A percentile compares a stretch with the other conserved stretches of the same genome.
Evolutionary conservation across 2,888 invertebrate species (phyloP).

Genomic region (Rugalucina vietnamica): DNA sequence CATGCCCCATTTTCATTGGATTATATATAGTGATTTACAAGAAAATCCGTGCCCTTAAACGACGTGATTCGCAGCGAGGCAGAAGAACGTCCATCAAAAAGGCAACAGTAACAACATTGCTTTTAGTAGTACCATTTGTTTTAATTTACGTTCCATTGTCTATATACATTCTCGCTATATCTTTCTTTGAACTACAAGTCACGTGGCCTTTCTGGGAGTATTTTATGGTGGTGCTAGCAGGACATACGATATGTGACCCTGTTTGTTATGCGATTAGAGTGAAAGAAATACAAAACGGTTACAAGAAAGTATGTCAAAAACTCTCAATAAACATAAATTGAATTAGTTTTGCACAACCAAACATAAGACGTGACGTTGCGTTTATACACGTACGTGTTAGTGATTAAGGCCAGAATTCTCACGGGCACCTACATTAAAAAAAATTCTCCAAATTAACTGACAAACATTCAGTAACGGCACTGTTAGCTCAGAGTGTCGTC

Average conservation of each 20-base stretch:
- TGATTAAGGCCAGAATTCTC: too few relatives aligned
- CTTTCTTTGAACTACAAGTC: background rate
- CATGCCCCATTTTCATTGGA: background rate
- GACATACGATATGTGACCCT: background rate
- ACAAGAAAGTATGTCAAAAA: background rate
- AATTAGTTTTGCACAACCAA: too few relatives aligned
- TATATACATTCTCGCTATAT: background rate
- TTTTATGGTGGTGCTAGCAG: constrained; percentile 9
- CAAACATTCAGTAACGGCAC: too few relatives aligned
- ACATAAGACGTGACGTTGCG: too few relatives aligned
- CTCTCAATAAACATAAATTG: too few relatives aligned
- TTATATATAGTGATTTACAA: background rate
- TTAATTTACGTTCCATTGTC: background rate
- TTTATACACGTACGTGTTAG: too few relatives aligned
- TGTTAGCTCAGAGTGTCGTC: too few relatives aligned
- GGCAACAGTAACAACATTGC: background rate
- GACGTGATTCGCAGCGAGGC: background rate
- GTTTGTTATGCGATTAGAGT: background rate
- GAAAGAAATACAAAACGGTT: background rate
- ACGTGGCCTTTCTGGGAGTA: background rate
- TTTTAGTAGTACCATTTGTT: background rate
- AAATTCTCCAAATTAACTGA: too few relatives aligned
- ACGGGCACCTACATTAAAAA: too few relatives aligned
- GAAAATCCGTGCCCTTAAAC: background rate
- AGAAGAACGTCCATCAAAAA: background rate